Base-by-base conservation (phyloP, 2,888 invertebrate species). In the Melikaiella ostensackeni region DNA sequence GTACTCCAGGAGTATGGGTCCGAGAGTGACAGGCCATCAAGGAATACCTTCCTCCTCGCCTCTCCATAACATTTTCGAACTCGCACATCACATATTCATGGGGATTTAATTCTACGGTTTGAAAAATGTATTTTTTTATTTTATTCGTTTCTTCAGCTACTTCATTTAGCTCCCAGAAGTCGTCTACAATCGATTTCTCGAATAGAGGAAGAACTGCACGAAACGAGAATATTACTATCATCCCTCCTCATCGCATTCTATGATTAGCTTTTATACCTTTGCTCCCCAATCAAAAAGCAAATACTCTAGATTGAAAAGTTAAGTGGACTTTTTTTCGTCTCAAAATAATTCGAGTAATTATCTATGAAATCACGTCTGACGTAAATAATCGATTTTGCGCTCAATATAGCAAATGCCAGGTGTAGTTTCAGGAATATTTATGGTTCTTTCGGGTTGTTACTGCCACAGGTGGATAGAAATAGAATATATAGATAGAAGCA, bases 371-470 rank as follows among this genome's bases (percentile, higher is more conserved):
- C 16, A 66, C 24, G 66, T 66, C 19, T 66, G 66, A 66, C 9
- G 66, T 46, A 19, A 38, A 66, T 46, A 66, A 3, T 66, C 46
- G 46, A 9, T 16, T 46, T 66, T 66, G 11, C 19, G 27, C 27
- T 46, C 19, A 46, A 66, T 46, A 46, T 27, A 46, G 46, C 46
- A 66, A 66, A 66, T 27, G 46, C 11, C 46, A 46, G 19, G 27
- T 3, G 19, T 9, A 46, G 27, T 66, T 66, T 66, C 46, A 66
- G 46, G 66, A 24, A 66, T 46, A 66, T 66, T 66, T 66, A 46
- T 50, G n/a, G 30, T 50, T 70, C n/a, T 9, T n/a, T 50, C 50
- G 30, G 42, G n/a, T 6, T 50, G 21, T 70, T 33, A 33, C 46
- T 50, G 70, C 30, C 50, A 70, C 50, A 70, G 46, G 6, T 70